A percentile compares a stretch with the other conserved stretches of the same genome.
Evolutionary conservation across 1,140 invertebrate species (phyloP).

Genomic region (Trichomalopsis sarcophagae): DNA sequence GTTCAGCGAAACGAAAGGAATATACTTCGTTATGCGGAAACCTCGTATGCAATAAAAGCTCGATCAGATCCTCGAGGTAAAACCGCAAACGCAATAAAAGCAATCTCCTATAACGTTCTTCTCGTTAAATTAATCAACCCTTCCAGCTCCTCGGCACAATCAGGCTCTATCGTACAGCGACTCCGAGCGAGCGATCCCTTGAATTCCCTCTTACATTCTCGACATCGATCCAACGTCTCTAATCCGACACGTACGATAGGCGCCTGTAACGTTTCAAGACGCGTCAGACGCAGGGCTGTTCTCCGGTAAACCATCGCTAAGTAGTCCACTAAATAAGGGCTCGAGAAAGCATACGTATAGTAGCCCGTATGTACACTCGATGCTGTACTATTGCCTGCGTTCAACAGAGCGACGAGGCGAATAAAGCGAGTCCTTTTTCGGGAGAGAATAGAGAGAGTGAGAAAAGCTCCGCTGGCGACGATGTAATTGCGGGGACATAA

Average conservation of each 20-base stretch:
- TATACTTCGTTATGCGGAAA: not conserved
- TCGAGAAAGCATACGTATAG: not conserved
- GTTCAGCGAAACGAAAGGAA: not conserved
- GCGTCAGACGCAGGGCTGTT: not conserved
- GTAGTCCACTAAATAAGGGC: constrained; percentile 34
- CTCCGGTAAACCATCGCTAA: constrained; percentile 1
- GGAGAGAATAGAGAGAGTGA: too few relatives aligned
- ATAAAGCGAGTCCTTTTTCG: not conserved
- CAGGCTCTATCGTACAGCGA: not conserved
- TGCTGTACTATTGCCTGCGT: not conserved
- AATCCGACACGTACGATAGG: constrained; percentile 10
- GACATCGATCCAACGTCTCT: not conserved
- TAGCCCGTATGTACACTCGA: not conserved
- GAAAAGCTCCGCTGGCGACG: not conserved
- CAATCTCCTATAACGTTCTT: not conserved
- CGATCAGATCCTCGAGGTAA: not conserved
- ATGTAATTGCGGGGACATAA: constrained; percentile 30
- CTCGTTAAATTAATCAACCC: not conserved
- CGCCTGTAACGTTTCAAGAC: not conserved
- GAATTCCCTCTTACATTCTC: not conserved
- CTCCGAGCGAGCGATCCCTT: not conserved
- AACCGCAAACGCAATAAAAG: not conserved
- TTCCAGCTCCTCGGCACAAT: not conserved
- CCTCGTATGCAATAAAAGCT: not conserved
- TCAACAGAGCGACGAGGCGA: not conserved